A percentile compares a stretch with the other conserved stretches of the same genome.
These are phyloP conservation scores for Myotis pilosus DNA, from an alignment of 2,797 vertebrate genomes.

Conservation along the genomic window DNA sequence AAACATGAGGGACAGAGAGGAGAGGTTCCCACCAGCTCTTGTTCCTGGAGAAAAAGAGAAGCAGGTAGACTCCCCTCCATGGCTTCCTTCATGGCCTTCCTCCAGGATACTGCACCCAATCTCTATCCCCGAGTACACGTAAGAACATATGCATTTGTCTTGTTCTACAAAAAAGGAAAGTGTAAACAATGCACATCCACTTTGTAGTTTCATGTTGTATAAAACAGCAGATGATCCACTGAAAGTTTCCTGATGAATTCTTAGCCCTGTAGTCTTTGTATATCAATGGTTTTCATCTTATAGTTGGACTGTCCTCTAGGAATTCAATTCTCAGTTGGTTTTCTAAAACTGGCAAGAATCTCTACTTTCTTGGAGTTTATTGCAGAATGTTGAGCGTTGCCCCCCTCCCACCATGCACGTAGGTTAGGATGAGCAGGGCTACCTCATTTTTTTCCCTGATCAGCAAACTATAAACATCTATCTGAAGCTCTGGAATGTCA, in stretches of 20 bases:
- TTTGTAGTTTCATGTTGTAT: not conserved
- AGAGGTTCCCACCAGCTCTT: not conserved
- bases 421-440: not conserved
- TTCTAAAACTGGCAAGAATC: not conserved
- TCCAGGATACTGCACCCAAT: accelerated
- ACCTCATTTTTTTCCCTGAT: not conserved
- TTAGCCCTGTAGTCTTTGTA: not conserved
- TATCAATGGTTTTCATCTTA: not conserved
- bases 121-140: not conserved
- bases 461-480: not conserved
- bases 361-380: not conserved
- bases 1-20: not conserved
- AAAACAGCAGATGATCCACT: not conserved
- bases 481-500: not conserved
- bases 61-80: accelerated
- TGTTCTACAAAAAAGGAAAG: not conserved
- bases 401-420: accelerated
- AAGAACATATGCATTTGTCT: accelerated
- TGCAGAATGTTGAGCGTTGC: not conserved
- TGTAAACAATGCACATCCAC: not conserved
- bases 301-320: not conserved
- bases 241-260: not conserved
- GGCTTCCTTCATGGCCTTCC: no score
- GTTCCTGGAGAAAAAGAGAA: not conserved
- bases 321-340: not conserved